phyloP scores from a whole-genome alignment of 2,113 vertebrate species.

The Micromys minutus region DNA sequence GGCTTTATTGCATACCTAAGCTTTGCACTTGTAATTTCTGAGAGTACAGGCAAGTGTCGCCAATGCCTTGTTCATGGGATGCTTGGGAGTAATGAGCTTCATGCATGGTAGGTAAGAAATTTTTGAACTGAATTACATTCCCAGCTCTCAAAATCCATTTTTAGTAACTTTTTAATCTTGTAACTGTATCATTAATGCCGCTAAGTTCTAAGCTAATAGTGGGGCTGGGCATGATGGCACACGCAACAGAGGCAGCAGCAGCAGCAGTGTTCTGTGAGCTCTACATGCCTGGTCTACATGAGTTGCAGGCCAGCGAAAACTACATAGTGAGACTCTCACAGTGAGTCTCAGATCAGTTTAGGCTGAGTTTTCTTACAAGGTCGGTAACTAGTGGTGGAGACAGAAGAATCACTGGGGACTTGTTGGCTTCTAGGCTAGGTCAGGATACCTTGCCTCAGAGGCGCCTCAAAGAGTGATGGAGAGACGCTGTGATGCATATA shows the following conservation, averaged over 20 bases:
- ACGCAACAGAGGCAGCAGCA: neutral
- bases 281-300: neutral
- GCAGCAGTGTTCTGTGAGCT: neutral
- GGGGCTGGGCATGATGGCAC: neutral
- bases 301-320: neutral
- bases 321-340: neutral
- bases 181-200: neutral
- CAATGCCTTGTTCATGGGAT: neutral
- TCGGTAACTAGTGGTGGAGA: neutral
- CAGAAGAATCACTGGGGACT: neutral
- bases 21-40: neutral
- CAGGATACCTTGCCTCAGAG: neutral
- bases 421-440: neutral
- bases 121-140: neutral
- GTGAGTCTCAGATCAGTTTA: neutral
- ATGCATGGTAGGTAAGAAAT: neutral
- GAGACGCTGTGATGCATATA: neutral
- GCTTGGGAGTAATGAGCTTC: neutral
- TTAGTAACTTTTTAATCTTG: slow-evolving; percentile 1
- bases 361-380: neutral
- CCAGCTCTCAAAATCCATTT: neutral
- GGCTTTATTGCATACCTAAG: neutral
- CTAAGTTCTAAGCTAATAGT: slow-evolving; percentile 37
- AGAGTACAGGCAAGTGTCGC: neutral
- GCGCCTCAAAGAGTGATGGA: neutral